phyloP scores from a whole-genome alignment of 2,888 invertebrate genomes.

The Lycaena phlaeas region DNA sequence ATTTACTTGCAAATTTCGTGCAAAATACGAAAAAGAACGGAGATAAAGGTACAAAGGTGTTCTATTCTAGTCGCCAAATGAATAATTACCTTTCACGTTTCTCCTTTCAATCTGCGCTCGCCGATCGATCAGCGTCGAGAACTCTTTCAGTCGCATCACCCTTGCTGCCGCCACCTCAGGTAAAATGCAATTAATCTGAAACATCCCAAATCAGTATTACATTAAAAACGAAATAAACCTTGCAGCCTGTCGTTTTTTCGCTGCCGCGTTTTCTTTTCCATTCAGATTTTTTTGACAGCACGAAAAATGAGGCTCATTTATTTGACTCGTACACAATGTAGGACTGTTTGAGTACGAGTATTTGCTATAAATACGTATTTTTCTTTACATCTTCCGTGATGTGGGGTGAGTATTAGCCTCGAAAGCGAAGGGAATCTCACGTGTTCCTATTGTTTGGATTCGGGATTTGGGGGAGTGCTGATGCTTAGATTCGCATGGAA shows the following conservation, averaged over 20 bases:
- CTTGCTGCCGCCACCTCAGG: constrained; percentile 60
- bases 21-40: constrained; percentile 59
- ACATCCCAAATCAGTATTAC: constrained; percentile 72
- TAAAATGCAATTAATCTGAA: constrained; percentile 71
- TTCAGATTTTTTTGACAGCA: constrained; percentile 74
- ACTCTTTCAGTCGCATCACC: constrained; percentile 70
- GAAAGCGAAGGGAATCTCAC: constrained; percentile 61
- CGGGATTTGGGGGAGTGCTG: constrained; percentile 67
- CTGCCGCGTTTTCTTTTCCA: constrained; percentile 67
- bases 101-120: constrained; percentile 68
- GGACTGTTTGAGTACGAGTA: constrained; percentile 74
- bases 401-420: constrained; percentile 68
- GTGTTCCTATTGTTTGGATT: constrained; percentile 68
- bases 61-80: constrained; percentile 73
- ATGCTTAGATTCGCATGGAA: constrained; percentile 63
- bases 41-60: constrained; percentile 72
- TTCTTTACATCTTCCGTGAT: constrained; percentile 67
- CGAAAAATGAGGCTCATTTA: constrained; percentile 74
- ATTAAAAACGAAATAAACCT: constrained; percentile 68
- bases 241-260: constrained; percentile 63
- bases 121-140: constrained; percentile 69
- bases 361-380: constrained; percentile 74
- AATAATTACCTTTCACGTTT: constrained; percentile 71
- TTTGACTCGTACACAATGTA: constrained; percentile 74
- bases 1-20: constrained; percentile 72